Evolutionary conservation across 2,797 vertebrate species (phyloP).

Genomic region (Chloroceryle inda): DNA sequence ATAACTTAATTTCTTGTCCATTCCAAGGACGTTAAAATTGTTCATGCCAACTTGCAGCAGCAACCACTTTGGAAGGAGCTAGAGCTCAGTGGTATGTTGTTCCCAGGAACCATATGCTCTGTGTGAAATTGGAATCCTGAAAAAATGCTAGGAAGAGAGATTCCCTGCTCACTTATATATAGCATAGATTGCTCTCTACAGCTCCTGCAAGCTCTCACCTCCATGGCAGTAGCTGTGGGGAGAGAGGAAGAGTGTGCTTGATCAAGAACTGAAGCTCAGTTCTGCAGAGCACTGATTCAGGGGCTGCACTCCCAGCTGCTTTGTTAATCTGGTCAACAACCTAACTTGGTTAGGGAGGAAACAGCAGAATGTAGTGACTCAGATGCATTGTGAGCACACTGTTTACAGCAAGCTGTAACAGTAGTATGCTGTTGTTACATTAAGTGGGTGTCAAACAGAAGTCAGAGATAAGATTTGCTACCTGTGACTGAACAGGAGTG

Average conservation of each 20-base stretch:
- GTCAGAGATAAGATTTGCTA: not conserved
- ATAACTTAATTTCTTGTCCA: not conserved
- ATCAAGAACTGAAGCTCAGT: not conserved
- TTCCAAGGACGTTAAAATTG: not conserved
- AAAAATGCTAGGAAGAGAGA: not conserved
- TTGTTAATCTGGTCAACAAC: not conserved
- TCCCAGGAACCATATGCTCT: not conserved
- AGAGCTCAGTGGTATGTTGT: not conserved
- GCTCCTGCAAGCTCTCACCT: not conserved
- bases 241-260: not conserved
- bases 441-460: not conserved
- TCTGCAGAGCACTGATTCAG: not conserved
- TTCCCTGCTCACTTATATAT: not conserved
- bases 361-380: not conserved
- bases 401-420: not conserved
- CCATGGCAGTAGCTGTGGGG: not conserved
- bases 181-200: not conserved
- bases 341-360: not conserved
- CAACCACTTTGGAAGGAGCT: not conserved
- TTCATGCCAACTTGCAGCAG: not conserved
- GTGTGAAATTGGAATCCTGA: not conserved
- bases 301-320: not conserved
- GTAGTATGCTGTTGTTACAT: not conserved
- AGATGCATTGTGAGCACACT: not conserved
- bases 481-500: not conserved